Percentiles rank a stretch among this genome's conserved stretches.
phyloP scores from a whole-genome alignment of 2,888 invertebrate species.

The Ephialtes manifestator region DNA sequence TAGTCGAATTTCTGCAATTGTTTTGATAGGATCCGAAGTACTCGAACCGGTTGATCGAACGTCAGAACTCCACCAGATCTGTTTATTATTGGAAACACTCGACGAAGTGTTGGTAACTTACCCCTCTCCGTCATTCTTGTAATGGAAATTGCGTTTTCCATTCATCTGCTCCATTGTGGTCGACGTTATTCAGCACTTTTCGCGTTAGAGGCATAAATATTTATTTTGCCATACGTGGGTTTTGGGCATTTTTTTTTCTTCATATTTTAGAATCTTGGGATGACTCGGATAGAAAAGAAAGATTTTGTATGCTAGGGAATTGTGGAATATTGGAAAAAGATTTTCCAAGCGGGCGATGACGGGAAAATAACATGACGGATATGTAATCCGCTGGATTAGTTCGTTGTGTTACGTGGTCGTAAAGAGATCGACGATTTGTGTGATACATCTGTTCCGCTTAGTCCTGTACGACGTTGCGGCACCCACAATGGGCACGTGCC shows the following conservation, averaged over 20 bases:
- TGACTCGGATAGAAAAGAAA: neutral
- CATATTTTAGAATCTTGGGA: neutral
- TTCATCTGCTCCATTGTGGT: conserved; percentile 17
- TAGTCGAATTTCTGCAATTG: conserved; percentile 59
- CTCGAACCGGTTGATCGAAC: conserved; percentile 54
- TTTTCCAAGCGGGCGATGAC: neutral
- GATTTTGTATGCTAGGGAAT: neutral
- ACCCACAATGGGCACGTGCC: conserved; percentile 79
- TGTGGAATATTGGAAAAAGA: conserved; percentile 4
- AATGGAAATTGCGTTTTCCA: conserved; percentile 66
- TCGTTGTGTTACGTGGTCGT: conserved; percentile 70
- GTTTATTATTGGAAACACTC: conserved; percentile 73
- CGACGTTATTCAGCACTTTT: conserved; percentile 6
- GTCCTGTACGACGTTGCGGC: conserved; percentile 67
- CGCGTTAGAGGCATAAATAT: conserved; percentile 44
- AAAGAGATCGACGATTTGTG: conserved; percentile 73
- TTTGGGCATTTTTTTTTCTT: conserved; percentile 1
- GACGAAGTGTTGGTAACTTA: conserved; percentile 36
- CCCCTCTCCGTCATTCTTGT: conserved; percentile 59
- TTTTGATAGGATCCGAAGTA: conserved; percentile 69
- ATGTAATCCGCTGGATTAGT: conserved; percentile 82
- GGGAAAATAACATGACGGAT: conserved; percentile 74
- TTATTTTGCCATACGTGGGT: conserved; percentile 15
- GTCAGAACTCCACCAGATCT: conserved; percentile 52
- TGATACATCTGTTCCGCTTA: conserved; percentile 82